Evolutionary conservation across 2,113 vertebrate species (phyloP), one percentile per base, ranked within the genome.

Genomic region (Miniopterus natalensis): DNA sequence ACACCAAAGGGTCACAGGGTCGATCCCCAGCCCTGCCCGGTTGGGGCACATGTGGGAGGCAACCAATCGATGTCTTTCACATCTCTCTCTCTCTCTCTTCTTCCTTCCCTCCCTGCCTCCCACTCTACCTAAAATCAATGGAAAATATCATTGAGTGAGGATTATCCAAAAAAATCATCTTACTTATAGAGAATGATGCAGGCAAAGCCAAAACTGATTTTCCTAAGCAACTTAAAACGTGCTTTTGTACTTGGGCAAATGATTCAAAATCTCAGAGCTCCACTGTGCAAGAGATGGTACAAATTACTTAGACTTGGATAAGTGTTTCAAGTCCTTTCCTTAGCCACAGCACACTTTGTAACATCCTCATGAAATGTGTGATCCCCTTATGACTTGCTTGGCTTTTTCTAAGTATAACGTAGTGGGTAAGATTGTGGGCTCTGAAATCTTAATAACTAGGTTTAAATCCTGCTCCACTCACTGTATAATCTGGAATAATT

Each of bases 181-280:
- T 57, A 57, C 7, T 29, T 12, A 36, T n/a, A 79, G 83, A 49
- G 31, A 68, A 14, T 45, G 1, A 31, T 79, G 36, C 53, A 55
- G 27, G 13, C 23, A 92, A 94, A 87, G 1, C 2, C 65, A 84
- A 68, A 81, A 36, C 21, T 31, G 29, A 31, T 6, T 95, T 92
- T 84, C 68, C 40, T 57, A 90, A 84, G 29, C 57, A 92, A 45
- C 51, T 51, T 81, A 55, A 81, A 89, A 40, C 61, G 68, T 73
- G 61, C 23, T 84, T 83, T 59, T 63, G 6, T 79, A 70, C 20
- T 73, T 73, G 25, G 8, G 2, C 12, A 63, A 93, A 27, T 77
- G 10, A 4, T 70, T 90, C 10, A 25, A 40, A 84, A 83, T 68
- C 63, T 89, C 29, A 84, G 47, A 74, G 10, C 7, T 81, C 40